These are phyloP conservation scores for Ursus arctos DNA, from an alignment of 2,113 vertebrate genomes.

Conservation along the genomic window DNA sequence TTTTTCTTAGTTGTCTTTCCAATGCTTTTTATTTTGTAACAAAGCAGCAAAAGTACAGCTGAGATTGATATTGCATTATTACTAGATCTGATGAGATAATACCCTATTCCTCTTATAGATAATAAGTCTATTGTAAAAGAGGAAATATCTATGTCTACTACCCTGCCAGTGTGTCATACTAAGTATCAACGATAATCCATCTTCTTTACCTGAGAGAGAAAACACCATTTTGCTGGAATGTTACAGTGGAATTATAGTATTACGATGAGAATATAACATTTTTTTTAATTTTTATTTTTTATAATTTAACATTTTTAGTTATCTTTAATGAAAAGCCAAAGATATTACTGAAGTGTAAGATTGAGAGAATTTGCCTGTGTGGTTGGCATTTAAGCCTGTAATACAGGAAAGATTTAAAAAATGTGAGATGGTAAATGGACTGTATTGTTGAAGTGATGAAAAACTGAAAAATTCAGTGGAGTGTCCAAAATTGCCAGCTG, in stretches of 20 bases:
- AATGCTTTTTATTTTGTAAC: background rate
- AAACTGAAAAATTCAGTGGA: conserved; percentile 82
- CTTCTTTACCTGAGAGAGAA: background rate
- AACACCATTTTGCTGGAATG: background rate
- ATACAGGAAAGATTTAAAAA: conserved; percentile 84
- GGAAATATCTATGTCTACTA: background rate
- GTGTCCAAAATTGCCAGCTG: conserved; percentile 81
- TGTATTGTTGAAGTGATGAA: conserved; percentile 83
- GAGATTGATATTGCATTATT: background rate
- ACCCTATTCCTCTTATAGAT: background rate
- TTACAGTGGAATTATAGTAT: background rate
- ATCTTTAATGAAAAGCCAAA: conserved; percentile 78
- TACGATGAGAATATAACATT: conserved; percentile 56
- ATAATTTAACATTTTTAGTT: conserved; percentile 70
- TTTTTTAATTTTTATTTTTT: conserved; percentile 19
- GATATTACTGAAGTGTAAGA: conserved; percentile 79
- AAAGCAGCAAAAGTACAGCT: background rate
- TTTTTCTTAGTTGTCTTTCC: background rate
- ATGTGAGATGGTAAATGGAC: conserved; percentile 84
- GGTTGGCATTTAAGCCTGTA: conserved; percentile 81
- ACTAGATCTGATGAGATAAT: background rate
- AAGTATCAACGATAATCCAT: background rate
- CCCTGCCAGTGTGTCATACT: background rate
- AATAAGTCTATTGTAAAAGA: background rate
- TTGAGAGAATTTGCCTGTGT: conserved; percentile 79